A percentile compares a stretch with the other conserved stretches of the same genome.
Conservation (phyloP, 2,113 vertebrate genomes). For the Mesembrinibis cayennensis region DNA sequence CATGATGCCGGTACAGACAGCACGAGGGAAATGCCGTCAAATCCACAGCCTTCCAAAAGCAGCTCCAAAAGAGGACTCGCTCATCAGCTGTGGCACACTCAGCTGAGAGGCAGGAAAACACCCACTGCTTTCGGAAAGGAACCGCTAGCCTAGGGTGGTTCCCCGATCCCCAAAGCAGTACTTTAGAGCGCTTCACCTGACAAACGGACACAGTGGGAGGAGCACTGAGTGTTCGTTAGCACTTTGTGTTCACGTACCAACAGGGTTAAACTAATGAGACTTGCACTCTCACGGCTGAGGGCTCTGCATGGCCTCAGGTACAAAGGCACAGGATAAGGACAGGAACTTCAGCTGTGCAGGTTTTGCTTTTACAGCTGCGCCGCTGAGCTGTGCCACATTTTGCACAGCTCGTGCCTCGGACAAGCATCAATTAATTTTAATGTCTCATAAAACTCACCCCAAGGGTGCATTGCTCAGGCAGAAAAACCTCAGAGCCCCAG, state of each 20-base stretch:
- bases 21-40: accelerated
- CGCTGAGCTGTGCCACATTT: not conserved
- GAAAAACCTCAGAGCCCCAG: not conserved
- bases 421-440: not conserved
- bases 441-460: not conserved
- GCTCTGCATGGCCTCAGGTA: not conserved
- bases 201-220: accelerated
- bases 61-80: not conserved
- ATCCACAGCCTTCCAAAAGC: not conserved
- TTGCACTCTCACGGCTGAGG: accelerated
- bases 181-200: not conserved
- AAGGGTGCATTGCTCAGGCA: not conserved
- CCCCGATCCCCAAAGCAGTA: not conserved
- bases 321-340: not conserved
- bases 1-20: not conserved
- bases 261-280: not conserved
- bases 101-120: not conserved
- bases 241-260: accelerated
- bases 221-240: not conserved
- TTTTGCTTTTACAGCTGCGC: not conserved
- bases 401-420: not conserved
- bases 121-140: not conserved
- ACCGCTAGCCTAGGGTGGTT: not conserved
- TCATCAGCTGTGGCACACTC: accelerated
- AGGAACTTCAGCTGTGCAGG: not conserved